Evolutionary conservation across 2,888 invertebrate genomes (phyloP).

Genomic region (Prosopocoilus inquinatus): DNA sequence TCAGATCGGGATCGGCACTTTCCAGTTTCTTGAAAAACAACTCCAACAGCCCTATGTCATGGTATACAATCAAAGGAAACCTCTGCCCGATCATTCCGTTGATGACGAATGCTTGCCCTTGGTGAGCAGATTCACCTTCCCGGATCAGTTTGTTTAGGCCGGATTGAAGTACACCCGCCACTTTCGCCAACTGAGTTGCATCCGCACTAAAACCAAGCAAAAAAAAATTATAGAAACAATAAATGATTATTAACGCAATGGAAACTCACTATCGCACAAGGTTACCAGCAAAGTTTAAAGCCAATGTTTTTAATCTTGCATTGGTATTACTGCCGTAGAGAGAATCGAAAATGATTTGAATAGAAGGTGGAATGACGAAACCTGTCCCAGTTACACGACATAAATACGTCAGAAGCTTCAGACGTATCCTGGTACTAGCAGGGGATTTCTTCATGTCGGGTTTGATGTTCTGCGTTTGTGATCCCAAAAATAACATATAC

Average conservation of each 20-base stretch:
- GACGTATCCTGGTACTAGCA: conserved; percentile 78
- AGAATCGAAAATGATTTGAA: conserved; percentile 86
- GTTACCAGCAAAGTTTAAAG: conserved; percentile 78
- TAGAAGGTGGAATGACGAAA: conserved; percentile 74
- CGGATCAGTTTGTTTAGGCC: conserved; percentile 71
- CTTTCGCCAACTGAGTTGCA: conserved; percentile 59
- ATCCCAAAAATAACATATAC: conserved; percentile 78
- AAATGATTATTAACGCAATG: conserved; percentile 3
- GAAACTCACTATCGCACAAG: conserved; percentile 74
- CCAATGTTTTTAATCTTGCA: conserved; percentile 74
- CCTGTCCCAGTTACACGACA: conserved; percentile 70
- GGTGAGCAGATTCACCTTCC: conserved; percentile 62
- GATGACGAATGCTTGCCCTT: conserved; percentile 71
- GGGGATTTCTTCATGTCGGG: conserved; percentile 73
- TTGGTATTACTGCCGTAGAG: conserved; percentile 83
- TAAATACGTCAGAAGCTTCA: conserved; percentile 82
- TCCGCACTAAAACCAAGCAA: conserved; percentile 57
- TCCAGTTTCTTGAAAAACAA: conserved; percentile 54
- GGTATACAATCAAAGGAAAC: conserved; percentile 63
- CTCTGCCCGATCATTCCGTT: conserved; percentile 67
- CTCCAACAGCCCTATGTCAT: conserved; percentile 61
- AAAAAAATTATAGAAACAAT: too few species aligned
- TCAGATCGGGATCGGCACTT: conserved; percentile 47
- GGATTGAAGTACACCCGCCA: conserved; percentile 70
- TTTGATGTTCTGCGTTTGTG: conserved; percentile 56